Evolutionary conservation across 2,888 invertebrate species (phyloP).

Genomic region (Cecidostiba fungosa): DNA sequence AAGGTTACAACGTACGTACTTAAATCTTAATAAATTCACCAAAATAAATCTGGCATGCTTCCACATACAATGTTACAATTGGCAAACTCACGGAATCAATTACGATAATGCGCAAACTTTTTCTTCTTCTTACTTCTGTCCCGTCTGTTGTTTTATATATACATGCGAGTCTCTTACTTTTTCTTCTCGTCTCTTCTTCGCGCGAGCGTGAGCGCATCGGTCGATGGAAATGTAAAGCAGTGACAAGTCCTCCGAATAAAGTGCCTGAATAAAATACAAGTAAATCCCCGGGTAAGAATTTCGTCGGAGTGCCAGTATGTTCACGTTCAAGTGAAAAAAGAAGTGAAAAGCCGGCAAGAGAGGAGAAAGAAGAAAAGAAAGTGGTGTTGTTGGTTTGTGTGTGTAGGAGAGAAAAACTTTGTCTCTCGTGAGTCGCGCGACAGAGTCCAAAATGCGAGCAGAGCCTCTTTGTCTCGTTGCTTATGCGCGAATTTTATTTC

Average conservation of each 20-base stretch:
- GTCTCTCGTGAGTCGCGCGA: constrained; percentile 3
- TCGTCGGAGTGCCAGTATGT: constrained; percentile 64
- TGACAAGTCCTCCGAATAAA: constrained; percentile 78
- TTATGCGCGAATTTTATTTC: constrained; percentile 56
- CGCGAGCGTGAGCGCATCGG: constrained; percentile 11
- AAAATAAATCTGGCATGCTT: not conserved
- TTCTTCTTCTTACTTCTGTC: not conserved
- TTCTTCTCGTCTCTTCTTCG: constrained; percentile 22
- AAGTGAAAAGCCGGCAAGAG: constrained; percentile 30
- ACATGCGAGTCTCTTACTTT: not conserved
- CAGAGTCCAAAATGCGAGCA: constrained; percentile 57
- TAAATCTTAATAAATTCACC: not conserved
- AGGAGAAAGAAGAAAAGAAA: constrained; percentile 21
- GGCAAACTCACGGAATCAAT: constrained; percentile 48
- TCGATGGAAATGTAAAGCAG: constrained; percentile 73
- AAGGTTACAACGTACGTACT: too few relatives aligned
- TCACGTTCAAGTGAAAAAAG: constrained; percentile 60
- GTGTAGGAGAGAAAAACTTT: constrained; percentile 45
- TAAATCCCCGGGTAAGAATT: constrained; percentile 72
- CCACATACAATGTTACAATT: not conserved
- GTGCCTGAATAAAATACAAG: constrained; percentile 79
- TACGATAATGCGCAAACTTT: constrained; percentile 37
- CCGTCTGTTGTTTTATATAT: constrained; percentile 31
- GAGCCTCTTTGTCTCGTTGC: constrained; percentile 51
- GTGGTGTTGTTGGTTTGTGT: constrained; percentile 48